phyloP scores from a whole-genome alignment of 1,140 invertebrate genomes.

The Leptinotarsa undecemlineata region DNA sequence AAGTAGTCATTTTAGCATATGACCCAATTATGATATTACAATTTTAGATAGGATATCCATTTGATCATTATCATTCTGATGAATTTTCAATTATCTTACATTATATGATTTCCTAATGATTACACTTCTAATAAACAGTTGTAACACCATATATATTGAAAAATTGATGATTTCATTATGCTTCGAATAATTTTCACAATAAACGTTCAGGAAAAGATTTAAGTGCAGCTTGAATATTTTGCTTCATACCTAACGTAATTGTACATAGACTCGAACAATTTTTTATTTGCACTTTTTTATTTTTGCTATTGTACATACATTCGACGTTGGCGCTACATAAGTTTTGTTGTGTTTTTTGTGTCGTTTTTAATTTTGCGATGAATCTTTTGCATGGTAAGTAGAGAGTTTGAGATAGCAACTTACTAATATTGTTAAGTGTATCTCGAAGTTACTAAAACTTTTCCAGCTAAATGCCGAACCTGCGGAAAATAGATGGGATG shows the following conservation, averaged over 20 bases:
- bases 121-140: too few species aligned
- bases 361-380: slow-evolving; percentile 24
- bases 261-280: not conserved
- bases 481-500: slow-evolving; percentile 48
- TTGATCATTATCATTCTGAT: too few species aligned
- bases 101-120: too few species aligned
- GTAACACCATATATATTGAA: too few species aligned
- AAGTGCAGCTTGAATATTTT: not conserved
- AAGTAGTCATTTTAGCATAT: too few species aligned
- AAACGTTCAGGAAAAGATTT: slow-evolving; percentile 6
- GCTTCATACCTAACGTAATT: not conserved
- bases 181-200: not conserved
- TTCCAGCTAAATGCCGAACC: slow-evolving; percentile 42
- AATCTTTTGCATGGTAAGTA: slow-evolving; percentile 52
- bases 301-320: not conserved
- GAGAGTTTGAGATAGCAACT: slow-evolving; percentile 28
- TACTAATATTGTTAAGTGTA: slow-evolving; percentile 36
- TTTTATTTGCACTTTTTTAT: not conserved
- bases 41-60: too few species aligned
- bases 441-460: slow-evolving; percentile 34
- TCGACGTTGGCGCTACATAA: slow-evolving; percentile 27
- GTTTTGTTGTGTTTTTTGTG: slow-evolving; percentile 38
- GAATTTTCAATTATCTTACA: too few species aligned
- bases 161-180: not conserved
- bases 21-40: too few species aligned